phyloP scores from a whole-genome alignment of 1,140 invertebrate genomes.

The Agraylea sexmaculata region DNA sequence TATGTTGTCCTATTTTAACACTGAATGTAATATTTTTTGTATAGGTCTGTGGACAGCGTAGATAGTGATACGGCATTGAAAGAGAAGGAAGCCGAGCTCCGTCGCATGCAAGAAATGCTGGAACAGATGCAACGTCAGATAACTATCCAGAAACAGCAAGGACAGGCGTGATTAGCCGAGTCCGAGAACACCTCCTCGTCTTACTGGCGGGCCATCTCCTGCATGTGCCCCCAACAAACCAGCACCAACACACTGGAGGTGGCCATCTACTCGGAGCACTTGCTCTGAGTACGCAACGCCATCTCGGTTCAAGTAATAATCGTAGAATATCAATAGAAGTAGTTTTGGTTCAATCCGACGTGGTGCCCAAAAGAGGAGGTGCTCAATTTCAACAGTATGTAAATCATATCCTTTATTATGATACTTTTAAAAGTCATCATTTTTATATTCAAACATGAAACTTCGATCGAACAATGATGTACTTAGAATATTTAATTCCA shows the following conservation, averaged over 20 bases:
- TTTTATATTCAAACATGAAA: too few species aligned
- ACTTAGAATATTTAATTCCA: too few species aligned
- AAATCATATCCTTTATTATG: too few species aligned
- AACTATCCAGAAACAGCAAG: conserved; percentile 53
- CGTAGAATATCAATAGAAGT: too few species aligned
- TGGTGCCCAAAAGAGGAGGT: too few species aligned
- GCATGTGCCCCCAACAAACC: background rate
- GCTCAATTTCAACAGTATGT: too few species aligned
- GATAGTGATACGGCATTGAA: conserved; percentile 54
- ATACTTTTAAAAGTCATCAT: too few species aligned
- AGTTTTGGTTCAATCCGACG: too few species aligned
- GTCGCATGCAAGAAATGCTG: conserved; percentile 90
- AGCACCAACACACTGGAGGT: background rate
- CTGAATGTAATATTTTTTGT: conserved; percentile 7
- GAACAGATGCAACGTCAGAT: conserved; percentile 90
- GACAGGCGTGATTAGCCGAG: conserved; percentile 14
- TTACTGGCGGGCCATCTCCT: background rate
- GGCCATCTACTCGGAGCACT: too few species aligned
- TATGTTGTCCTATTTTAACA: background rate
- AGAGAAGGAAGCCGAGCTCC: conserved; percentile 82
- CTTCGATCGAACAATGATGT: too few species aligned
- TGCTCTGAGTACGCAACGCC: too few species aligned
- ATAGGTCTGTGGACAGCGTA: conserved; percentile 35
- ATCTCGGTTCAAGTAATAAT: too few species aligned
- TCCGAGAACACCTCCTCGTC: background rate